Evolutionary conservation across 2,888 invertebrate species (phyloP).

Genomic region (Pomacea canaliculata): DNA sequence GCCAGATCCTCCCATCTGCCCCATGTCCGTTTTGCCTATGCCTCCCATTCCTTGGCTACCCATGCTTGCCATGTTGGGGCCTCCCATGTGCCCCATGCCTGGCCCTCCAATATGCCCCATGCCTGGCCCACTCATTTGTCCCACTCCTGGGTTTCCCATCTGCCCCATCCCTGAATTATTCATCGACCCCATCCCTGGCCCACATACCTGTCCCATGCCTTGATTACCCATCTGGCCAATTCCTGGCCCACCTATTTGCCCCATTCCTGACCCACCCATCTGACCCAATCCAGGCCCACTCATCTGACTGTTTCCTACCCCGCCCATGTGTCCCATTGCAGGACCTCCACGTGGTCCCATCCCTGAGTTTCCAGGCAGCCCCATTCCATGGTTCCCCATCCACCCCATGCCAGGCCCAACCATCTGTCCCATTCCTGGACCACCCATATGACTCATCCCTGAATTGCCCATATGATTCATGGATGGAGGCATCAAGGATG

Average conservation of each 20-base stretch:
- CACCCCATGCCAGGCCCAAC: slow-evolving; percentile 7
- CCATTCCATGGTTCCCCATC: slow-evolving; percentile 9
- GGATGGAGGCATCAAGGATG: background rate
- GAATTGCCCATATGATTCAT: background rate
- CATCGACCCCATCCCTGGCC: slow-evolving; percentile 7
- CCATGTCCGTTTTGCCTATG: slow-evolving; percentile 11
- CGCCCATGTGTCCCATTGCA: background rate
- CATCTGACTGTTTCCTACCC: slow-evolving; percentile 7
- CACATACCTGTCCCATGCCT: slow-evolving; percentile 19
- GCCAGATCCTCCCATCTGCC: slow-evolving; percentile 12
- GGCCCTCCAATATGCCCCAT: slow-evolving; percentile 8
- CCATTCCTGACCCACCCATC: slow-evolving; percentile 14
- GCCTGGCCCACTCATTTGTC: slow-evolving; percentile 2
- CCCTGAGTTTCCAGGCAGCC: slow-evolving; percentile 6
- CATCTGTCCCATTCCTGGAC: slow-evolving; percentile 5
- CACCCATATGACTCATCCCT: background rate
- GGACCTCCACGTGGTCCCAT: slow-evolving; percentile 1
- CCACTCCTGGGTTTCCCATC: slow-evolving; percentile 6
- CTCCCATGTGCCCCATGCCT: slow-evolving; percentile 1
- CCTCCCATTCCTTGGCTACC: slow-evolving; percentile 10
- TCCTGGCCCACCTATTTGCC: slow-evolving; percentile 7
- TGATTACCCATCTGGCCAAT: slow-evolving; percentile 7
- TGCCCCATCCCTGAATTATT: slow-evolving; percentile 5
- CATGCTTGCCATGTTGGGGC: background rate
- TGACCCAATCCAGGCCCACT: slow-evolving; percentile 9